Evolutionary conservation across 2,797 vertebrate species (phyloP), one percentile per base, ranked within the genome.

Genomic region (Rhincodon typus): DNA sequence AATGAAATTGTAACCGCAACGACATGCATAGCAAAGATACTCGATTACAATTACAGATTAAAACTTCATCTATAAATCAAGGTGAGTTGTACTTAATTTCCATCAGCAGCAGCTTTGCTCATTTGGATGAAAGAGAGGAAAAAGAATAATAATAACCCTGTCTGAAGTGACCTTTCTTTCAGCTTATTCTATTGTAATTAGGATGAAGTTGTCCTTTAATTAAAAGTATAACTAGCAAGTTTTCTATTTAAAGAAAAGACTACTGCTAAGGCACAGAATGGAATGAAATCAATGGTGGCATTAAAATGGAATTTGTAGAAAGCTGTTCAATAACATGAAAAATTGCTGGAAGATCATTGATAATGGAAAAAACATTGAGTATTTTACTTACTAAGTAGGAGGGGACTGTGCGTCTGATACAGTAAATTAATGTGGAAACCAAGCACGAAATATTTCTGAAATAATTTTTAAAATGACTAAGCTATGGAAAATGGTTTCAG

Each of bases 241-340:
- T n/a, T n/a, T n/a, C n/a, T n/a, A n/a, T n/a, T n/a, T 95, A 95
- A 95, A 95, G 27, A 74, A 94, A 95, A 19, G 70, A 95, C 94
- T n/a, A 57, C 27, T 12, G 27, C 46, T 72, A 74, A 19, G 57
- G 70, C 67, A 50, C 46, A 53, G 94, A 77, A 30, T 19, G 94
- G 19, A 74, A 95, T 95, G 70, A 95, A 95, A 95, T 95, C 94
- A 77, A 53, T 95, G 70, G 21, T 74, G 50, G 94, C 72, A 77
- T 95, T 77, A 95, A 77, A 77, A 77, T 57, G 27, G 70, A 77
- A 74, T 17, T 57, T 95, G 77, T 69, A 57, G 70, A 46, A 53
- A 34, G 13, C 46, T n/a, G 69, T 53, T 95, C 69, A 74, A 94
- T 50, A 94, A 72, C 67, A 94, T 70, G 42, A 72, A 72, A 46